Conservation (phyloP, 2,888 invertebrate species). For the Ommatoiulus sabulosus region DNA sequence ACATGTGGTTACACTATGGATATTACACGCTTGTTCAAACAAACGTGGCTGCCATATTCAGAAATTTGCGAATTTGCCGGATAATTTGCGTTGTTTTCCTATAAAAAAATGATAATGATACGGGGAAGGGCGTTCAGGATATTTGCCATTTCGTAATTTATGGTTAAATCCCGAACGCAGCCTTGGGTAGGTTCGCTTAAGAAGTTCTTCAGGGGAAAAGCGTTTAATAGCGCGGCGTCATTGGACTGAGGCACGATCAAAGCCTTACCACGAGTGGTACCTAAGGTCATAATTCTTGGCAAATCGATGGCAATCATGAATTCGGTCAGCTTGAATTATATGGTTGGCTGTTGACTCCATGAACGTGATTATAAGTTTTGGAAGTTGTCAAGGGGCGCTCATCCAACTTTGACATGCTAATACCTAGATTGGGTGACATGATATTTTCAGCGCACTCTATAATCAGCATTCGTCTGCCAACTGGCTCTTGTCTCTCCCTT, state of each 20-base stretch:
- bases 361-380: constrained; percentile 47
- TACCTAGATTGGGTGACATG: constrained; percentile 53
- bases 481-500: constrained; percentile 38
- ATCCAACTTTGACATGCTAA: constrained; percentile 51
- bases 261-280: constrained; percentile 8
- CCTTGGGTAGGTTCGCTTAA: constrained; percentile 1
- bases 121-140: constrained; percentile 32
- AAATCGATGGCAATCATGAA: constrained; percentile 48
- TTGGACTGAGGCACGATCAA: constrained; percentile 16
- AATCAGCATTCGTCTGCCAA: constrained; percentile 34
- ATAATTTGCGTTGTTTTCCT: constrained; percentile 22
- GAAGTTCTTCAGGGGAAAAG: not conserved
- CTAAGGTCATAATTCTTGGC: constrained; percentile 45
- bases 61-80: constrained; percentile 18
- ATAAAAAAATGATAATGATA: not conserved
- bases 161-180: constrained; percentile 32
- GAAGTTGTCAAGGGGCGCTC: constrained; percentile 48
- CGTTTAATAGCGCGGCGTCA: not conserved
- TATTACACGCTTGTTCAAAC: not conserved
- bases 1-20: not conserved
- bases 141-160: constrained; percentile 41
- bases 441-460: constrained; percentile 41
- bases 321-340: constrained; percentile 48
- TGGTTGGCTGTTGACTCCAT: constrained; percentile 39
- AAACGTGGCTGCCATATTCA: not conserved